Conservation (phyloP, 1,140 invertebrate genomes). For the Asobara japonica region DNA sequence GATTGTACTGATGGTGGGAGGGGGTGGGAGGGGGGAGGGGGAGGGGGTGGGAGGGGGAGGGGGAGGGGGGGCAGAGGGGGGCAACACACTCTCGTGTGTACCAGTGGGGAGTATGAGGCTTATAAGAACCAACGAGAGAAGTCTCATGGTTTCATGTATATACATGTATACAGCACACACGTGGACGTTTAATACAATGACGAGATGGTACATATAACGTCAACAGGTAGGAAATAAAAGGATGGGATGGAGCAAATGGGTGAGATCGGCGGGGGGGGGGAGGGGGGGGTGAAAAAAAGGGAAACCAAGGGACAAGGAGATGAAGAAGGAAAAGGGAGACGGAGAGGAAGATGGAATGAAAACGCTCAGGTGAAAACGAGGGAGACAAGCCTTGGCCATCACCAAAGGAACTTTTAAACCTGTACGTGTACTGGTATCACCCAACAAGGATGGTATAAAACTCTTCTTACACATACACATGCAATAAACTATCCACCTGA, state of each 20-base stretch:
- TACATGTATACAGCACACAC: constrained; percentile 1
- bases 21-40: background rate
- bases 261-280: background rate
- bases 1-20: background rate
- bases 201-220: constrained; percentile 1
- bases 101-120: background rate
- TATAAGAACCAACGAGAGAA: background rate
- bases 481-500: background rate
- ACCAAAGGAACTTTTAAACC: background rate
- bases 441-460: no score
- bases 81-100: background rate
- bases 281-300: constrained; percentile 35
- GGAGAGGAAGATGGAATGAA: constrained; percentile 18
- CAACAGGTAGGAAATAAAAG: background rate
- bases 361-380: constrained; percentile 33
- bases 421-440: no score
- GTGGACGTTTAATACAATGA: background rate
- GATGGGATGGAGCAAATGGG: background rate
- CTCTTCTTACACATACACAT: background rate
- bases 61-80: no score
- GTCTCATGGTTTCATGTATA: background rate
- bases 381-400: constrained; percentile 19
- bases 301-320: constrained; percentile 36
- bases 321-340: constrained; percentile 34
- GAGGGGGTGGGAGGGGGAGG: background rate